A percentile compares a stretch with the other conserved stretches of the same genome.
These are phyloP conservation scores for Asteroscopus sphinx DNA, from an alignment of 2,888 invertebrate species.

Conservation along the genomic window DNA sequence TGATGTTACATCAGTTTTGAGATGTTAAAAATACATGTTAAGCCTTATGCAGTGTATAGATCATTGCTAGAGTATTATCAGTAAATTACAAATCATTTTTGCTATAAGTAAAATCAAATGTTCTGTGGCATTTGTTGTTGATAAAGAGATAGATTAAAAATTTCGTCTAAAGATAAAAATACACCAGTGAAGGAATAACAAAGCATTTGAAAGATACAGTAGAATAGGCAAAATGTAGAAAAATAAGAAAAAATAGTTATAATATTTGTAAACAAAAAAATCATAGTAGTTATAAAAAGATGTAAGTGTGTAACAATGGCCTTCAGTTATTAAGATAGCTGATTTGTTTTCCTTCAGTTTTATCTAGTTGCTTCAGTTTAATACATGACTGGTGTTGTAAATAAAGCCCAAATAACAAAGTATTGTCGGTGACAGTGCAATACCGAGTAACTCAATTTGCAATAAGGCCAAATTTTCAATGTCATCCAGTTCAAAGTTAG, in stretches of 20 bases:
- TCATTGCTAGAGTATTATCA: constrained; percentile 71
- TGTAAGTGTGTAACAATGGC: constrained; percentile 13
- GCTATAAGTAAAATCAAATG: constrained; percentile 61
- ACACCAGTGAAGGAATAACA: constrained; percentile 56
- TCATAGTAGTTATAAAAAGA: neutral
- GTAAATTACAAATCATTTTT: constrained; percentile 59
- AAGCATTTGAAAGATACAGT: constrained; percentile 46
- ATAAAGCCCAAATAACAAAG: too few species aligned
- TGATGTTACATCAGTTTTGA: constrained; percentile 9
- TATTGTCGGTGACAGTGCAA: too few species aligned
- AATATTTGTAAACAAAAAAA: constrained; percentile 32
- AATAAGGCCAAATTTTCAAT: too few species aligned
- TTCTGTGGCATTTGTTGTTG: constrained; percentile 55
- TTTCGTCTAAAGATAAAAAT: constrained; percentile 44
- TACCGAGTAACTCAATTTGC: too few species aligned
- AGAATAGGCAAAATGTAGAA: constrained; percentile 26
- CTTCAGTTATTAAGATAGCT: constrained; percentile 11
- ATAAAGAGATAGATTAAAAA: constrained; percentile 52
- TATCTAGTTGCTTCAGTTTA: neutral
- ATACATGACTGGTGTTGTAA: constrained; percentile 13
- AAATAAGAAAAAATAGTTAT: constrained; percentile 28
- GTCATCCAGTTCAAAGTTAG: too few species aligned
- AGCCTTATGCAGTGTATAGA: constrained; percentile 59
- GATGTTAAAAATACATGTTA: constrained; percentile 49
- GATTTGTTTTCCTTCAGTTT: constrained; percentile 5